Conservation (phyloP, 2,797 vertebrate species). For the Acanthurus lineatus region DNA sequence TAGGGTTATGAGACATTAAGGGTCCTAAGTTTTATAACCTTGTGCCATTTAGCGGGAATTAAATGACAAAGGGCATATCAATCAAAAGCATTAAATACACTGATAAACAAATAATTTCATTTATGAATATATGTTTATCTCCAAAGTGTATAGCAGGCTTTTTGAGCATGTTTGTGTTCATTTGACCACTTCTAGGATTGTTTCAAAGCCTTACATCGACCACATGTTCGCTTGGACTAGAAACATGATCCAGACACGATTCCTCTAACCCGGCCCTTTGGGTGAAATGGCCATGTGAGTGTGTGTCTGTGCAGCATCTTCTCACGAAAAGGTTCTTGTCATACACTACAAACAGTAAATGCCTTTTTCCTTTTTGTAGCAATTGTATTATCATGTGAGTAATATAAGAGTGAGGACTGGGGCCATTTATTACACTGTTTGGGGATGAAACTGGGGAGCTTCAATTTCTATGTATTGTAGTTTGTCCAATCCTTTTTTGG, state of each 20-base stretch:
- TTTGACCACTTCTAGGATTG: slow-evolving; percentile 37
- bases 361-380: slow-evolving; percentile 22
- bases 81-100: slow-evolving; percentile 4
- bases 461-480: neutral
- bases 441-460: too few species aligned
- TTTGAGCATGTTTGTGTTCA: slow-evolving; percentile 34
- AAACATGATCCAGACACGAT: slow-evolving; percentile 85
- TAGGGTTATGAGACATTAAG: slow-evolving; percentile 38
- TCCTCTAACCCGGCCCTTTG: slow-evolving; percentile 73
- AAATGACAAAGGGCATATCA: neutral
- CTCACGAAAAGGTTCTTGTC: slow-evolving; percentile 44
- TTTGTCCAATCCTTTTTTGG: neutral
- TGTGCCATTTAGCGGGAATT: slow-evolving; percentile 24
- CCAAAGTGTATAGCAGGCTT: neutral
- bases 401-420: neutral
- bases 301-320: slow-evolving; percentile 50
- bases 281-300: slow-evolving; percentile 53
- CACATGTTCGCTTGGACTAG: slow-evolving; percentile 79
- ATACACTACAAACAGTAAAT: slow-evolving; percentile 2
- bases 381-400: slow-evolving; percentile 3
- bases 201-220: slow-evolving; percentile 71
- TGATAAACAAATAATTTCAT: neutral
- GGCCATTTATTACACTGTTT: neutral
- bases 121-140: slow-evolving; percentile 9
- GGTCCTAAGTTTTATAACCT: slow-evolving; percentile 38